A percentile compares a stretch with the other conserved stretches of the same genome.
Evolutionary conservation across 2,888 invertebrate species (phyloP).

Genomic region (Odontocolon sp.): DNA sequence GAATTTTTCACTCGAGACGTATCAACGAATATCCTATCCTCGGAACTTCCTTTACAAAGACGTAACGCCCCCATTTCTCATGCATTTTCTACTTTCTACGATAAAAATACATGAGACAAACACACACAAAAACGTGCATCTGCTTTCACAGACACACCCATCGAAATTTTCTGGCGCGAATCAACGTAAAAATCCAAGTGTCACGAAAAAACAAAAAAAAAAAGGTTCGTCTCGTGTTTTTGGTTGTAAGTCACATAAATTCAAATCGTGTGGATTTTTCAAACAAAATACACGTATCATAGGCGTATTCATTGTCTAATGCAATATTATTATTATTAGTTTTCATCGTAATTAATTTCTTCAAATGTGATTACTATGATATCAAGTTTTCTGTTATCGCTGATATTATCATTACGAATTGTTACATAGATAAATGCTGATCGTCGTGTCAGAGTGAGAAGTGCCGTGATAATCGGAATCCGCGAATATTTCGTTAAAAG

Average conservation of each 20-base stretch:
- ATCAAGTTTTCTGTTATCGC: conserved; percentile 10
- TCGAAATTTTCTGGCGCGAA: too few species aligned
- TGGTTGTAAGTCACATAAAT: too few species aligned
- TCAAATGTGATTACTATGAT: background rate
- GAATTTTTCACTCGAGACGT: conserved; percentile 51
- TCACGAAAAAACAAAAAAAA: too few species aligned
- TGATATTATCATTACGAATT: conserved; percentile 13
- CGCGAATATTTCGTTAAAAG: conserved; percentile 32
- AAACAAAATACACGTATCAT: too few species aligned
- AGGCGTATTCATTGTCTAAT: background rate
- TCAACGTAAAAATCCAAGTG: too few species aligned
- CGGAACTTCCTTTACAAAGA: conserved; percentile 48
- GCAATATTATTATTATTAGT: conserved; percentile 1
- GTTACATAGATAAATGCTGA: conserved; percentile 21
- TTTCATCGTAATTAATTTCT: background rate
- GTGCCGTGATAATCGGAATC: conserved; percentile 18
- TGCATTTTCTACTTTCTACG: conserved; percentile 56
- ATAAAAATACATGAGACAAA: conserved; percentile 9
- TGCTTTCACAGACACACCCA: background rate
- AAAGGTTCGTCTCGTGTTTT: too few species aligned
- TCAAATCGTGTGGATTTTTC: too few species aligned
- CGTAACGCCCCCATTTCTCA: conserved; percentile 25
- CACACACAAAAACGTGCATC: conserved; percentile 10
- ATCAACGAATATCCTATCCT: conserved; percentile 65
- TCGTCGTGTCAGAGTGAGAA: too few species aligned